Evolutionary conservation across 2,113 vertebrate species (phyloP), one percentile per base, ranked within the genome.

Genomic region (Dromaius novaehollandiae): DNA sequence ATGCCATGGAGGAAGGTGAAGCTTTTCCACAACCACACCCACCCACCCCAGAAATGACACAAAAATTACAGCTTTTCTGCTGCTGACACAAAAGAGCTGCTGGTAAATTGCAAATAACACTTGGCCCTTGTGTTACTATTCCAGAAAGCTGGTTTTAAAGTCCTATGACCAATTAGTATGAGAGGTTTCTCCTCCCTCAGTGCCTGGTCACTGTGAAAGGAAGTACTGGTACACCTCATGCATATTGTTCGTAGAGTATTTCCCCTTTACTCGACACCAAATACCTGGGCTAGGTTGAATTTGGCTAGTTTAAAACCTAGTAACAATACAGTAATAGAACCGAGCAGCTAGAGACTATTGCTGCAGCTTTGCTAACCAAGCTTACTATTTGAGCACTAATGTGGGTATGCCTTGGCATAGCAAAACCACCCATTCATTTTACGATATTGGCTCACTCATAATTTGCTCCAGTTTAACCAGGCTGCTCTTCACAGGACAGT

Each of bases 221-320:
- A 48, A 0, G 0, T 5, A 19, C 12, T 7, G 21, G 13, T 16
- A 26, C 0, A 0, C 18, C 42, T 48, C 74, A 61, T 11, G 17
- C 13, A 5, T 3, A 0, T 9, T 9, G 13, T 26, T 80, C 32
- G 50, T 9, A 6, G 34, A 7, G 1, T 3, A 19, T 25, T 89
- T 77, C 73, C n/a, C 38, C 30, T 83, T 82, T 17, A 32, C n/a
- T 14, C 64, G 58, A 46, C 36, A 69, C 26, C 17, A 44, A 1
- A 6, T 38, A 21, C 36, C 40, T 58, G 34, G 9, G 9, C 51
- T 48, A 44, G 5, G 60, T 32, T 60, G 13, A 78, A 53, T 66
- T 84, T 53, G 53, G 51, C 50, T 53, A 8, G 56, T 60, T 60
- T 60, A 60, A 60, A 60, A 60, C 34, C 30, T 34, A 60, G 56